These are phyloP conservation scores for Rhinophrynus dorsalis DNA, from an alignment of 2,797 vertebrate species.

Conservation along the genomic window DNA sequence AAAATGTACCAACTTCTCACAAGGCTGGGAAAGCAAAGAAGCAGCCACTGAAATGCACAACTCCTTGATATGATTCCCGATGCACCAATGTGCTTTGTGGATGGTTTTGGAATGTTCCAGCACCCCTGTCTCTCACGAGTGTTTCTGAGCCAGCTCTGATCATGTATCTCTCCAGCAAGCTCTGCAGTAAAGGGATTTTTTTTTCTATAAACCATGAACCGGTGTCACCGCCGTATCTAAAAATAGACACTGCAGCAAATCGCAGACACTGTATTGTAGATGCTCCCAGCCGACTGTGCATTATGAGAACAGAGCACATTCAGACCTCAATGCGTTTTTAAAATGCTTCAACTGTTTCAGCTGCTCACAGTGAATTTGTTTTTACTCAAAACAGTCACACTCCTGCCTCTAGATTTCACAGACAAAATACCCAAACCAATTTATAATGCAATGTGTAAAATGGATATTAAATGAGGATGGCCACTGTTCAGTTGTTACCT, in stretches of 20 bases:
- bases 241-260: conserved; percentile 45
- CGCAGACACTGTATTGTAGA: conserved; percentile 11
- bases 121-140: no score
- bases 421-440: no score
- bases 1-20: no score
- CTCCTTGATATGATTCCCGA: no score
- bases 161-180: background rate
- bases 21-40: no score
- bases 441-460: background rate
- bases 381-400: no score
- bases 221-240: conserved; percentile 21
- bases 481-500: background rate
- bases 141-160: no score
- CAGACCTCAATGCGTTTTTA: background rate
- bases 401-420: no score
- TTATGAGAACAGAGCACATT: background rate
- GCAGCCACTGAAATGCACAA: no score
- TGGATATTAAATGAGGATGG: background rate
- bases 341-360: background rate
- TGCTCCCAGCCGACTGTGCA: conserved; percentile 1
- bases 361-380: no score
- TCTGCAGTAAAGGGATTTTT: conserved; percentile 9
- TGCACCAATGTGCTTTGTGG: no score
- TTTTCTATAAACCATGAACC: conserved; percentile 2
- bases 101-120: background rate